phyloP scores from a whole-genome alignment of 2,888 invertebrate species.

The Hypolimnas misippus region DNA sequence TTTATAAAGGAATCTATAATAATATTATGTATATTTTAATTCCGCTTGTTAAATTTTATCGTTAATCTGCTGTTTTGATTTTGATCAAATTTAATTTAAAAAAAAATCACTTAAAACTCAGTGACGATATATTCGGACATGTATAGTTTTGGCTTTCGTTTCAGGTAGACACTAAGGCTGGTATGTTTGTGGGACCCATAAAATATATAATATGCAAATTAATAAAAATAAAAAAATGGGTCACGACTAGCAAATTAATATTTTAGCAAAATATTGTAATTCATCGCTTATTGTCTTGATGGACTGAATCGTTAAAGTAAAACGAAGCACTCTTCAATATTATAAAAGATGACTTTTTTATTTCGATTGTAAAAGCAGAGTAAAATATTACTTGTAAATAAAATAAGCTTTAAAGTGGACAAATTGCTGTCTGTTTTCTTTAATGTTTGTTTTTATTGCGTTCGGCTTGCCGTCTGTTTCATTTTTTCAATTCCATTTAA shows the following conservation, averaged over 20 bases:
- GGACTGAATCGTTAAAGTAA: slow-evolving; percentile 18
- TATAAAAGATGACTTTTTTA: slow-evolving; percentile 23
- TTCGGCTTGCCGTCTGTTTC: slow-evolving; percentile 21
- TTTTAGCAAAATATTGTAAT: background rate
- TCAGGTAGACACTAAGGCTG: too few relatives aligned
- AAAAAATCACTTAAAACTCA: too few relatives aligned
- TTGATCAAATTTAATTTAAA: too few relatives aligned
- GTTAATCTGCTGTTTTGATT: too few relatives aligned
- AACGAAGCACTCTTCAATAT: slow-evolving; percentile 25
- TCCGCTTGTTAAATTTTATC: too few relatives aligned
- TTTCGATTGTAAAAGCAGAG: slow-evolving; percentile 24
- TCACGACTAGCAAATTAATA: background rate
- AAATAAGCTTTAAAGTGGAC: slow-evolving; percentile 30
- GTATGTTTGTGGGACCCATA: too few relatives aligned
- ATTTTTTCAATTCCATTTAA: slow-evolving; percentile 28
- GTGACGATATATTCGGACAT: too few relatives aligned
- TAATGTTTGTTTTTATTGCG: slow-evolving; percentile 40
- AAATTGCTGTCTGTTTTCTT: slow-evolving; percentile 37
- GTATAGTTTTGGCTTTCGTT: too few relatives aligned
- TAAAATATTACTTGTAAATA: slow-evolving; percentile 32
- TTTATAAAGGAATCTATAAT: too few relatives aligned
- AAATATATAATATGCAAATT: background rate
- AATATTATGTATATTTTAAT: too few relatives aligned
- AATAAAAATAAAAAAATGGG: background rate
- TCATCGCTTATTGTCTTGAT: slow-evolving; percentile 21